Evolutionary conservation across 2,797 vertebrate genomes (phyloP), one percentile per base, ranked within the genome.

Genomic region (Coregonus ussuriensis): DNA sequence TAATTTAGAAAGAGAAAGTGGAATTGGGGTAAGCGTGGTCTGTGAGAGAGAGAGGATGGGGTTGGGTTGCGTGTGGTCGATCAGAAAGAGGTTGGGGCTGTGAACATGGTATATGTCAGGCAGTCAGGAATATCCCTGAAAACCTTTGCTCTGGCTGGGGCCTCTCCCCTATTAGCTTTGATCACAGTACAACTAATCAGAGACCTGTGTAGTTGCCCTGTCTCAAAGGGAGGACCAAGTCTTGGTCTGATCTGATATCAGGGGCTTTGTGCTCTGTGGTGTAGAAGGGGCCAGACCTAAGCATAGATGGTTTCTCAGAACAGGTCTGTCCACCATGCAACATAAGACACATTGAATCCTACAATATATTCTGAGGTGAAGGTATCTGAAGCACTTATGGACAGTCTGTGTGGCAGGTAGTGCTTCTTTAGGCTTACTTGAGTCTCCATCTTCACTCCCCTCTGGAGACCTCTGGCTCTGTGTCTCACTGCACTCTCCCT

Each of bases 401-500:
- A 72, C 85, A 82, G 25, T 41, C 31, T 33, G 0, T 59, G 54
- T 51, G 54, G 59, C 15, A 35, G 21, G 80, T 80, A 75, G 16
- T 59, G 78, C 81, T 75, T 62, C 29, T 74, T n/a, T 86, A 74
- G 65, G 92, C 95, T 71, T 94, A 97, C 97, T 96, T 1, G 78
- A 93, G 65, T 92, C 76, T 81, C 91, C 77, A 33, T 95, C 93
- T 73, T 93, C 93, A 0, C 67, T 93, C 54, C 89, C 89, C 80
- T 91, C 89, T 25, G 89, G 90, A 67, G 79, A 79, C 65, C 79
- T 80, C 11, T 93, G 76, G 4, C 85, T 90, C 0, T 91, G 71
- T 0, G 82, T 81, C 75, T 81, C 92, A 78, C 78, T 84, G 15
- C 83, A 9, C 37, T 47, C 41, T 47, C 41, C 41, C 1, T 91